Conservation (phyloP, 2,113 vertebrate species). For the Corythornis madagascariensis region DNA sequence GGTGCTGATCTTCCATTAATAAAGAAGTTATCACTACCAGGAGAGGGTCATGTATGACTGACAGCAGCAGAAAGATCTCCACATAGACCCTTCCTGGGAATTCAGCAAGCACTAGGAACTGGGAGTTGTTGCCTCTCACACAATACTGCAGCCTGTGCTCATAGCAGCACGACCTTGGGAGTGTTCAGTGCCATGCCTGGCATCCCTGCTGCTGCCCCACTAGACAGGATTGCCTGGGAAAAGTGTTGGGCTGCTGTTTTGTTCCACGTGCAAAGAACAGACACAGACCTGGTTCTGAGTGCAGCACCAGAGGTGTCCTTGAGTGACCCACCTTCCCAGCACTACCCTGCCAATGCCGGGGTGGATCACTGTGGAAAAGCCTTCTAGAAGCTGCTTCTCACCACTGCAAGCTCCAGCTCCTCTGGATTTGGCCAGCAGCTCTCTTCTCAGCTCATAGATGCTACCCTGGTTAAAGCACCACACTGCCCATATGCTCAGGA, state of each 20-base stretch:
- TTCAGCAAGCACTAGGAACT: not conserved
- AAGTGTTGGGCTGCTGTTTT: not conserved
- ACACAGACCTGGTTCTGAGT: not conserved
- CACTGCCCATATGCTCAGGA: not conserved
- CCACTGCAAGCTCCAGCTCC: not conserved
- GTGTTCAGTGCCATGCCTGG: not conserved
- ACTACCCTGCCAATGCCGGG: not conserved
- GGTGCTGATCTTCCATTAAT: not conserved
- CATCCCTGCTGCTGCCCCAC: not conserved
- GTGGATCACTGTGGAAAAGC: fast-evolving
- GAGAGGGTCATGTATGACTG: not conserved
- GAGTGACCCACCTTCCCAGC: not conserved
- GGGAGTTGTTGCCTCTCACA: not conserved
- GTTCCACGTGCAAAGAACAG: not conserved
- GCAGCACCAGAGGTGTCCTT: not conserved
- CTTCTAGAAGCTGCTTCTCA: not conserved
- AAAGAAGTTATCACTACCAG: not conserved
- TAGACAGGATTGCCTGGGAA: not conserved
- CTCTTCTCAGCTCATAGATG: not conserved
- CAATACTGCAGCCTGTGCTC: fast-evolving
- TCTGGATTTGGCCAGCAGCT: not conserved
- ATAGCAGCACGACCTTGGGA: not conserved
- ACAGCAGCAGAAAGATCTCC: not conserved
- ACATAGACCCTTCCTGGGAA: not conserved
- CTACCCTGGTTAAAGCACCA: not conserved